Conservation (phyloP, 2,113 vertebrate species). For the Clarias magur region DNA sequence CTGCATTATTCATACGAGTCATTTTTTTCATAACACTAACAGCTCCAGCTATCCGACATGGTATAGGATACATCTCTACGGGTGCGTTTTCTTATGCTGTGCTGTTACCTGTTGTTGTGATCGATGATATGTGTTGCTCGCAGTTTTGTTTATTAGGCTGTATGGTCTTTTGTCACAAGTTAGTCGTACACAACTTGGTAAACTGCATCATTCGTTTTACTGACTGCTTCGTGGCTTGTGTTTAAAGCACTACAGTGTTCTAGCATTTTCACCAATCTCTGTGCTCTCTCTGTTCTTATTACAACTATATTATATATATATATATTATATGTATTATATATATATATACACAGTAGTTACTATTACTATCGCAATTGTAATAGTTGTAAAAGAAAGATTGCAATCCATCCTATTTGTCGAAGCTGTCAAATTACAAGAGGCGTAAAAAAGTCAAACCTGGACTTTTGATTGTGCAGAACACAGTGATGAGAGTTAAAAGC, state of each 20-base stretch:
- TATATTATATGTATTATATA: no score
- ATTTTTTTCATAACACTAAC: not conserved
- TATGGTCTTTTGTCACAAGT: not conserved
- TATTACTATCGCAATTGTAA: no score
- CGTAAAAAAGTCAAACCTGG: not conserved
- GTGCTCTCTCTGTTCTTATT: not conserved
- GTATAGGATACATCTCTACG: not conserved
- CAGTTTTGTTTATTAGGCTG: constrained; percentile 7
- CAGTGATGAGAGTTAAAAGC: no score
- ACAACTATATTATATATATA: not conserved
- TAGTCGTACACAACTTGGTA: constrained; percentile 17
- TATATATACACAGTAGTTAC: no score
- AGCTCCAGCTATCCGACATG: not conserved
- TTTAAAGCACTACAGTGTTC: not conserved
- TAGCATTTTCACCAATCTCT: not conserved
- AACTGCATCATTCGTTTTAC: constrained; percentile 8
- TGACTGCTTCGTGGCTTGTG: constrained; percentile 1
- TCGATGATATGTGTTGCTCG: constrained; percentile 3
- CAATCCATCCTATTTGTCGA: not conserved
- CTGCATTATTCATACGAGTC: constrained; percentile 25
- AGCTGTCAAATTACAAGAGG: not conserved
- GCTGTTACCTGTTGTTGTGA: constrained; percentile 30
- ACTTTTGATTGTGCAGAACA: no score
- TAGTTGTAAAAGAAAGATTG: not conserved
- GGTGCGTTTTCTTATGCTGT: constrained; percentile 12